A percentile compares a stretch with the other conserved stretches of the same genome.
phyloP scores from a whole-genome alignment of 2,113 vertebrate species.

The Pterophyllum scalare region DNA sequence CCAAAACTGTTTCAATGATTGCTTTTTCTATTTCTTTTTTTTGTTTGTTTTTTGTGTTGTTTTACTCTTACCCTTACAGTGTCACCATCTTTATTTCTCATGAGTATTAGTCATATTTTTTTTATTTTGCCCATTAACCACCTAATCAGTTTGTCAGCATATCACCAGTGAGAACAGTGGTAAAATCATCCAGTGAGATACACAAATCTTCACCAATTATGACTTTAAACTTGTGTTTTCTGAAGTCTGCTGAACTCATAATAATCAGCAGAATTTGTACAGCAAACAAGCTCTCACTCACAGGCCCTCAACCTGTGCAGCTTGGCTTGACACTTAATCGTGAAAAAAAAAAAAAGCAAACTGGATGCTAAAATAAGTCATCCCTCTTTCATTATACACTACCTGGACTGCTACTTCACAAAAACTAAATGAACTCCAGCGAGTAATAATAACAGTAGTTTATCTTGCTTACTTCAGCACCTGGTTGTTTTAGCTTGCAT shows the following conservation, averaged over 20 bases:
- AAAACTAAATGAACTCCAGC: background rate
- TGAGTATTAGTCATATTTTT: too few species aligned
- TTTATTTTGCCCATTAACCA: background rate
- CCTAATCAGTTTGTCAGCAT: background rate
- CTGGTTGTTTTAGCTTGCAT: background rate
- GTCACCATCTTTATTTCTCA: too few species aligned
- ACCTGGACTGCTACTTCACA: background rate
- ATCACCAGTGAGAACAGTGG: background rate
- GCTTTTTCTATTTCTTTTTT: too few species aligned
- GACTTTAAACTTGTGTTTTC: background rate
- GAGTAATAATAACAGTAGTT: background rate
- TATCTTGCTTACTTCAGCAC: constrained; percentile 3
- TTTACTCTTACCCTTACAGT: too few species aligned
- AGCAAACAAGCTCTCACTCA: background rate
- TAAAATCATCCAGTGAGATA: background rate
- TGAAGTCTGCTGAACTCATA: background rate
- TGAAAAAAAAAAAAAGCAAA: background rate
- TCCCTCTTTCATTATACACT: constrained; percentile 1
- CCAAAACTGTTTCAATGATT: too few species aligned
- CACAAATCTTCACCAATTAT: background rate
- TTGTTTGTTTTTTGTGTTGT: too few species aligned
- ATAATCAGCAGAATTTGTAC: background rate
- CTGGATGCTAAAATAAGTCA: background rate
- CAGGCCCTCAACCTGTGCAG: background rate
- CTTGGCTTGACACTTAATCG: background rate